Conservation (phyloP, 1,140 invertebrate genomes). For the Trialeurodes vaporariorum region DNA sequence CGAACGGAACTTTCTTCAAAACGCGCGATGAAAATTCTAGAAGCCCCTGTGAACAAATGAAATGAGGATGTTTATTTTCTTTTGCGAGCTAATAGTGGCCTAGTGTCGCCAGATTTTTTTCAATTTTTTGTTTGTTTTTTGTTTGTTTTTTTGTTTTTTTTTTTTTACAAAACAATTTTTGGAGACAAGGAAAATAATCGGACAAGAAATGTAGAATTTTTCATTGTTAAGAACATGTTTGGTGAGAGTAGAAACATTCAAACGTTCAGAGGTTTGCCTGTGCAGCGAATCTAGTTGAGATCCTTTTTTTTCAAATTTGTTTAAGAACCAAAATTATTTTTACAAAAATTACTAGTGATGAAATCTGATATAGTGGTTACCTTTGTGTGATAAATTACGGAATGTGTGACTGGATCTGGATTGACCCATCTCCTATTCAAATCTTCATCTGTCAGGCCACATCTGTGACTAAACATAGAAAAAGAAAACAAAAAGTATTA, state of each 20-base stretch:
- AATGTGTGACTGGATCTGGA: constrained; percentile 59
- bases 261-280: too few species aligned
- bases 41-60: constrained; percentile 38
- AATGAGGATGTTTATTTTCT: background rate
- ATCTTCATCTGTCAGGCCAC: constrained; percentile 68
- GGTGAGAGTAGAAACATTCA: too few species aligned
- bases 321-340: too few species aligned
- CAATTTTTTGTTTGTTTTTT: background rate
- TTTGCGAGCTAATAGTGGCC: background rate
- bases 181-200: background rate
- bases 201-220: background rate
- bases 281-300: too few species aligned
- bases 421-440: constrained; percentile 67
- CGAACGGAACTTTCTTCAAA: constrained; percentile 45
- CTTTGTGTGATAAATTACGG: constrained; percentile 73
- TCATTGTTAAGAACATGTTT: too few species aligned
- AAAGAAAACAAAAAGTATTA: constrained; percentile 3
- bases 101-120: background rate
- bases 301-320: too few species aligned
- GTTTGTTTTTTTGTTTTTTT: too few species aligned
- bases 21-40: constrained; percentile 49
- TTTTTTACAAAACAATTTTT: too few species aligned
- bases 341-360: too few species aligned
- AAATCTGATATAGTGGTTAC: too few species aligned
- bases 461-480: constrained; percentile 54